Conservation (phyloP, 2,113 vertebrate genomes). For the Tachuris rubrigastra region DNA sequence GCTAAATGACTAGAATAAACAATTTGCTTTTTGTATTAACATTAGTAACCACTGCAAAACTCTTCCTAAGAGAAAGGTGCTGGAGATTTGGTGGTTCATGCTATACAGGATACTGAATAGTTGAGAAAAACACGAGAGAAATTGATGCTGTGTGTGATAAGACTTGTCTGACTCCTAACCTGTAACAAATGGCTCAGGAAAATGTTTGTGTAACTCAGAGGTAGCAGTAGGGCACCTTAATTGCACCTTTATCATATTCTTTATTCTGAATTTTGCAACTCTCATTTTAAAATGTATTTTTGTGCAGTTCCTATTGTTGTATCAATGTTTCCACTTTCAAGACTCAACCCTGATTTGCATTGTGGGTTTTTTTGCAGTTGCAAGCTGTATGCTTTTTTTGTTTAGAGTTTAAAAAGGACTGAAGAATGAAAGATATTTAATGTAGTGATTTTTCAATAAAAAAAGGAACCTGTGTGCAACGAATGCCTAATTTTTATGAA, state of each 20-base stretch:
- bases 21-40: not conserved
- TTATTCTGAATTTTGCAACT: not conserved
- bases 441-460: conserved; percentile 29
- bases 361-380: not conserved
- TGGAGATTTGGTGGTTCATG: not conserved
- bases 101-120: not conserved
- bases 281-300: not conserved
- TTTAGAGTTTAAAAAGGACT: not conserved
- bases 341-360: not conserved
- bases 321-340: not conserved
- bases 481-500: conserved; percentile 66
- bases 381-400: not conserved
- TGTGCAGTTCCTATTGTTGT: not conserved
- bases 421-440: not conserved
- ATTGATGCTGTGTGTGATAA: not conserved
- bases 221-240: not conserved
- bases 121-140: not conserved
- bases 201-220: not conserved
- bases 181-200: not conserved
- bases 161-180: not conserved
- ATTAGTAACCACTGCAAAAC: not conserved
- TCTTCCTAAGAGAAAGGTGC: not conserved
- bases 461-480: conserved; percentile 37
- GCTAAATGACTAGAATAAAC: not conserved
- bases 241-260: not conserved